Conservation (phyloP, 2,797 vertebrate species). For the Pelobates cultripes region DNA sequence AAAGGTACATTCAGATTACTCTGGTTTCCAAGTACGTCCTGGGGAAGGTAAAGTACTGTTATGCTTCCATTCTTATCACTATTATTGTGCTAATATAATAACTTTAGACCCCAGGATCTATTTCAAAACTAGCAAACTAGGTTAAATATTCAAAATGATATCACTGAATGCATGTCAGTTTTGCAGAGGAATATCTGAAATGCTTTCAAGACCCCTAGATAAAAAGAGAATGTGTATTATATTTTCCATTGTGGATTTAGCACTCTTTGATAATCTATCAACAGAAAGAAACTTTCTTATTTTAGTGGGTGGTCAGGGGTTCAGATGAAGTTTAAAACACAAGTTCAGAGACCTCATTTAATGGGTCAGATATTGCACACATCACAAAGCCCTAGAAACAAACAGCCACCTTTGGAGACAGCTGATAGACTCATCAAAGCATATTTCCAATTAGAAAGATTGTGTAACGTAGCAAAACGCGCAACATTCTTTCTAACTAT, state of each 20-base stretch:
- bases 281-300: slow-evolving; percentile 6
- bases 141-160: too few relatives aligned
- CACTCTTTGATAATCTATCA: slow-evolving; percentile 18
- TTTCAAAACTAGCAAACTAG: too few relatives aligned
- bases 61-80: too few relatives aligned
- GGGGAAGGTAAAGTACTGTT: too few relatives aligned
- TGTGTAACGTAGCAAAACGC: slow-evolving; percentile 19
- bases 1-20: too few relatives aligned
- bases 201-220: too few relatives aligned
- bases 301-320: slow-evolving; percentile 48
- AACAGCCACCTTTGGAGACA: slow-evolving; percentile 14
- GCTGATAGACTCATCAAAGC: slow-evolving; percentile 36
- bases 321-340: slow-evolving; percentile 52
- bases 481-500: not conserved
- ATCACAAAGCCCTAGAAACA: slow-evolving; percentile 30
- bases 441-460: slow-evolving; percentile 29
- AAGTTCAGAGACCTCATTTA: slow-evolving; percentile 45
- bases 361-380: slow-evolving; percentile 31
- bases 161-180: too few relatives aligned
- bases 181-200: too few relatives aligned
- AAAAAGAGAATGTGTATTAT: too few relatives aligned
- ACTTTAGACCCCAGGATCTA: too few relatives aligned
- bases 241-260: not conserved
- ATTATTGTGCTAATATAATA: too few relatives aligned
- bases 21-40: too few relatives aligned